phyloP scores from a whole-genome alignment of 2,113 vertebrate species.

The Crotalus helleri region DNA sequence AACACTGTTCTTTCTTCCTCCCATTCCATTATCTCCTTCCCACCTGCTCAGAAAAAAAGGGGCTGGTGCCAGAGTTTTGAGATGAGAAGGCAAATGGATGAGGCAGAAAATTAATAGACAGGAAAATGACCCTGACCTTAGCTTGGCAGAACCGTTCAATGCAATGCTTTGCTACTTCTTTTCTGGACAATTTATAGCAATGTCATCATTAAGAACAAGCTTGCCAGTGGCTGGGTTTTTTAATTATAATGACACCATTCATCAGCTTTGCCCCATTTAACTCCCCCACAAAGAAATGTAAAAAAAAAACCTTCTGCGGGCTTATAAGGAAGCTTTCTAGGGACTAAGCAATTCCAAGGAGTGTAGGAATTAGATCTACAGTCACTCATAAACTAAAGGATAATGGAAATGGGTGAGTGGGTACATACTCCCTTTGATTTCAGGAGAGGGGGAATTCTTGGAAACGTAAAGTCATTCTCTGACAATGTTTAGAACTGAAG shows the following conservation, averaged over 20 bases:
- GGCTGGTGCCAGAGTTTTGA: background rate
- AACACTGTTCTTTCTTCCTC: background rate
- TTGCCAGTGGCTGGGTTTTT: conserved; percentile 39
- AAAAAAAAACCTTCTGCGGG: background rate
- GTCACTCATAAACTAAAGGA: background rate
- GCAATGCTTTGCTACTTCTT: background rate
- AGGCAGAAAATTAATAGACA: background rate
- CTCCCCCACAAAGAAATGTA: background rate
- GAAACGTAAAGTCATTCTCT: background rate
- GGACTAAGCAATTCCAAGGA: background rate
- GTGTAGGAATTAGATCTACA: background rate
- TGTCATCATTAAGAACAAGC: conserved; percentile 4
- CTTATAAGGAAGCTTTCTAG: background rate
- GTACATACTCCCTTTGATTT: background rate
- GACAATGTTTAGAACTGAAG: background rate
- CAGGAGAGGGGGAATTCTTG: background rate
- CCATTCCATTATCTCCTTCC: background rate
- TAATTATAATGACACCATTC: conserved; percentile 9
- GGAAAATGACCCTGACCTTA: conserved; percentile 31
- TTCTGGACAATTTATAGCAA: conserved; percentile 37
- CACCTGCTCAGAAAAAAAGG: background rate
- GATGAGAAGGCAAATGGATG: background rate
- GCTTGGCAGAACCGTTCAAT: conserved; percentile 15
- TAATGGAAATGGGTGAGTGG: background rate
- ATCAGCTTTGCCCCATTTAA: conserved; percentile 1